Base-by-base conservation (phyloP, 1,140 invertebrate genomes). In the Psix sp. region DNA sequence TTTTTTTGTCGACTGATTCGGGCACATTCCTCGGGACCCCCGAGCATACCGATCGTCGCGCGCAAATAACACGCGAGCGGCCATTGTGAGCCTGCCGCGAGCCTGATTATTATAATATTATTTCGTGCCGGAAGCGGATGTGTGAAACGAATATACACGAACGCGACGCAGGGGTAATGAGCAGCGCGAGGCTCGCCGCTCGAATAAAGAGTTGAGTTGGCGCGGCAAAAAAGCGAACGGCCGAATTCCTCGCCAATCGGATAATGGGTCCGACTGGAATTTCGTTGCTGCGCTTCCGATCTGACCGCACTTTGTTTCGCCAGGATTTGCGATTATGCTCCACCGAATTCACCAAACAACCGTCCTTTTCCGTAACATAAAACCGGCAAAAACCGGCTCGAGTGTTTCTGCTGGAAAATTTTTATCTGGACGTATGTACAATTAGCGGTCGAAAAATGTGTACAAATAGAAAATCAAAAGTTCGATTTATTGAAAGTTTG, bases 101-200 rank as follows among this genome's bases (percentile, higher is more conserved):
- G 75, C 76, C 71, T 81, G 82, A 85, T 86, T 84, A 82, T 84
- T 85, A 77, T 83, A n/a, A n/a, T n/a, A 80, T 83, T 83, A 78
- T 71, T 29, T 38, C 36, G 60, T 59, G 74, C 80, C 85, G 86
- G 85, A 87, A 87, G 62, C 84, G 86, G 86, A 87, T 86, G 84
- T 84, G 86, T 86, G 86, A 86, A 84, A 79, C 77, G 74, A 81
- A 80, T 77, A 77, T 77, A 65, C 54, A 33, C 49, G 74, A 54
- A 51, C 54, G 52, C 60, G 62, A 66, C 56, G 68, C 57, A 40
- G 70, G 76, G 80, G 80, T 83, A 84, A 84, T 83, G 82, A 85
- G 77, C 76, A 74, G 59, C 57, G 59, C 65, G 66, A 57, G 59
- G 65, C 40, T 68, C 73, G 73, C 10, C 52, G 59, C 40, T 49